Base-by-base conservation (phyloP, 2,888 invertebrate species). In the Morpho deidamia region DNA sequence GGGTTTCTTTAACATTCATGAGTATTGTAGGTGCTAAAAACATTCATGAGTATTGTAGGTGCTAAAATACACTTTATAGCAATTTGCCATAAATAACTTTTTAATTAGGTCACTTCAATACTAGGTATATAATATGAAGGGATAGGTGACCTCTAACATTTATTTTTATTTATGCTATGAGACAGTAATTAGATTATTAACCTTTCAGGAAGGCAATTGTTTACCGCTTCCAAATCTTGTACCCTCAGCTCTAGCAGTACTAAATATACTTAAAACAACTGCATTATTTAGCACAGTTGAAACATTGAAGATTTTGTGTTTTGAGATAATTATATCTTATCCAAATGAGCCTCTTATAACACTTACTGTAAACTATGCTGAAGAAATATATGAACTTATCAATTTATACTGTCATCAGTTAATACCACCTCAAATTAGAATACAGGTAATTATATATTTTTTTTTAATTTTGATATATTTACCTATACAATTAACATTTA, bases 291-390 rank as follows among this genome's bases (percentile, higher is more conserved):
- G 47, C 33, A 74, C 70, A 41, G 62, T 70, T 5, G 73, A 73
- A 3, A 55, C 64, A 7, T 52, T 83, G 34, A 74, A 74, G 58
- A 54, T 47, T 11, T 50, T 77, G 35, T 76, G 72, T 45, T 76
- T 75, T 56, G 72, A 81, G 7, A 74, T 72, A 11, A 55, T 85
- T 1, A 37, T 71, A n/a, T 65, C 63, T n/a, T 82, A 72, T 55
- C 81, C 87, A 34, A 66, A 73, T 49, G 62, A 71, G 38, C 68
- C 67, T 12, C 63, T 81, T 2, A 57, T 66, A 37, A 59, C 60
- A 10, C 45, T 75, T 7, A 68, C 64, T 2, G 61, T 61, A 7
- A 51, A 65, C 2, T 65, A 79, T 39, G 55, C 63, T 42, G 44
- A 58, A 33, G 69, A 72, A 49, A 46, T 85, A 4, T 60, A 74